Evolutionary conservation across 2,113 vertebrate genomes (phyloP), one percentile per base, ranked within the genome.

Genomic region (Callithrix jacchus): DNA sequence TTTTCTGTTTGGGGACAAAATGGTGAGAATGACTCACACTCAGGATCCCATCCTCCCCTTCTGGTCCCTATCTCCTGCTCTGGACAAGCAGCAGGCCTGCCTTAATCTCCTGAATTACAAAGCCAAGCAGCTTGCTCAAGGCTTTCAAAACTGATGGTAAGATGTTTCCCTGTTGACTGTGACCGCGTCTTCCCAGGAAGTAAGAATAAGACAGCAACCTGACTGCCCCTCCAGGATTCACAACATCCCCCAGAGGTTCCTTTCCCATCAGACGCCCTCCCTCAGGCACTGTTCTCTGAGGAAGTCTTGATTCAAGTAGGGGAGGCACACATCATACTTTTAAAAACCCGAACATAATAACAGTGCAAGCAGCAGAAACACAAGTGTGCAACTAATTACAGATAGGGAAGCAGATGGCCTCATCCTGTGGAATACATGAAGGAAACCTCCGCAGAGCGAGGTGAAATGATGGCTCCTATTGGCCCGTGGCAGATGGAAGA

Each of bases 311-410:
- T 94, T 92, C 91, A 85, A 84, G 88, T 8, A 71, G 89, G 32
- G 37, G 66, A 89, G 5, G 85, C 30, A 64, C 37, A 80, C 87
- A 76, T 87, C 91, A 93, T 87, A 76, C 88, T 96, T 97, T 2
- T 8, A 92, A 96, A 71, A 54, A 27, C 16, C 20, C 16, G 27
- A 80, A 81, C 83, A 30, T 89, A 94, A 92, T 96, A 96, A 88
- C 93, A 80, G 95, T 83, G 42, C 76, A 70, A 21, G 49, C 73
- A 56, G 79, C 73, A 61, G 89, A 89, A 87, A 56, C 66, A 4
- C 45, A 76, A 77, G 84, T 58, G 77, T 90, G 84, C 35, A 52
- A 30, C 87, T 97, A 97, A 96, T 97, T 97, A 97, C 93, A 97
- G 94, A 52, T 0, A 73, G 45, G 40, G 87, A 97, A 85, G 89